phyloP scores from a whole-genome alignment of 2,888 invertebrate species.

The Microplitis manilae region DNA sequence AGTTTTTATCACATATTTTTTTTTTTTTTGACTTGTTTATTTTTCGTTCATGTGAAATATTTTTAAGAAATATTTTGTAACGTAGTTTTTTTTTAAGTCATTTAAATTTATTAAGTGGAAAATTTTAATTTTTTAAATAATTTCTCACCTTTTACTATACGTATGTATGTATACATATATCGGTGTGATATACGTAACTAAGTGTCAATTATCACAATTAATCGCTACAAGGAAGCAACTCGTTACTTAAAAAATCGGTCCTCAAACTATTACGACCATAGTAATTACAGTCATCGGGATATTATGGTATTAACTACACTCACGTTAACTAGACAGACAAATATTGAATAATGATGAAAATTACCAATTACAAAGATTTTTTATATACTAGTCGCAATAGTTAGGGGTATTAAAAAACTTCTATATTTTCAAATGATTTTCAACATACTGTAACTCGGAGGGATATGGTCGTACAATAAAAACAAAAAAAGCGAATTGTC shows the following conservation, averaged over 20 bases:
- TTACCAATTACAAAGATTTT: too few species aligned
- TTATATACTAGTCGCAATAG: too few species aligned
- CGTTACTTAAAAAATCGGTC: slow-evolving; percentile 44
- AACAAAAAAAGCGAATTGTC: too few species aligned
- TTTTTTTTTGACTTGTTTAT: slow-evolving; percentile 2
- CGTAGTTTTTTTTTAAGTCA: background rate
- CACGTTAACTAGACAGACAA: too few species aligned
- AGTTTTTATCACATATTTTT: slow-evolving; percentile 6
- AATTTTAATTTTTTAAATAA: background rate
- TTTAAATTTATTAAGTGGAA: background rate
- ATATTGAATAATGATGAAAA: too few species aligned
- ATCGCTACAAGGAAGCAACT: slow-evolving; percentile 57
- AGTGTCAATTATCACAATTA: slow-evolving; percentile 67
- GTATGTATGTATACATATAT: slow-evolving; percentile 8
- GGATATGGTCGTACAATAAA: too few species aligned
- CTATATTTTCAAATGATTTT: too few species aligned
- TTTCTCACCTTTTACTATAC: background rate
- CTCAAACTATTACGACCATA: background rate
- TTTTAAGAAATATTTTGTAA: slow-evolving; percentile 13
- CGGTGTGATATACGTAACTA: slow-evolving; percentile 52
- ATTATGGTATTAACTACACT: too few species aligned
- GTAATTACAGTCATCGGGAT: background rate
- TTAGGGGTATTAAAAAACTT: too few species aligned
- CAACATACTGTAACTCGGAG: too few species aligned
- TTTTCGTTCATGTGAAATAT: background rate